Conservation (phyloP, 2,797 vertebrate genomes). For the Myotis vivesi region DNA sequence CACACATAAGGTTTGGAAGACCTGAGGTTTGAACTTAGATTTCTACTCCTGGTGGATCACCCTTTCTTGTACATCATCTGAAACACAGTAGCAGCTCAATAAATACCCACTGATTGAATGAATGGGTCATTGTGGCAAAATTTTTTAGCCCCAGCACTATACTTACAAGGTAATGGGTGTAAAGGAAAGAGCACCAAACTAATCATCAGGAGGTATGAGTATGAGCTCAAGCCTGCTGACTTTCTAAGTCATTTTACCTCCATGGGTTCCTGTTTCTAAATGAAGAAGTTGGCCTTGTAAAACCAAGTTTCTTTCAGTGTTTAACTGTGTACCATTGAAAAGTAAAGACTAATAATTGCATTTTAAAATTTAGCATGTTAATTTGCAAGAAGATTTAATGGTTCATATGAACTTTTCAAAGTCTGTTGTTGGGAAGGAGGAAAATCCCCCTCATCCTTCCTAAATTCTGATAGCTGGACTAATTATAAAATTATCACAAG, state of each 20-base stretch:
- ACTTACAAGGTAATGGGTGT: background rate
- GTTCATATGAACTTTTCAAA: background rate
- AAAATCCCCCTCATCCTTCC: background rate
- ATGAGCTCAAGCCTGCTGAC: background rate
- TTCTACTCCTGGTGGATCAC: background rate
- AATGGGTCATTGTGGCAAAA: background rate
- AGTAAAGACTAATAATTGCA: background rate
- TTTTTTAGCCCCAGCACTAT: background rate
- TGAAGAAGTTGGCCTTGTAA: background rate
- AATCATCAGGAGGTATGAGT: background rate
- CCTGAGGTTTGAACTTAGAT: background rate
- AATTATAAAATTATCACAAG: no score
- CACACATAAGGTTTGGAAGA: background rate
- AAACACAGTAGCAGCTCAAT: background rate
- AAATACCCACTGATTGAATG: background rate
- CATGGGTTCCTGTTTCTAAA: background rate
- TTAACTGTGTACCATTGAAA: background rate
- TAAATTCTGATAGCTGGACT: background rate
- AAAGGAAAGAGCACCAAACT: background rate
- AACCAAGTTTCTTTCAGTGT: background rate
- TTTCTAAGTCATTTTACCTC: background rate
- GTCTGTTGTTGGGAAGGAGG: background rate
- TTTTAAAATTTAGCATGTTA: conserved; percentile 22
- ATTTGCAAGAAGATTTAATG: background rate
- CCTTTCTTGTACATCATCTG: background rate